Percentiles rank a stretch among this genome's conserved stretches.
Evolutionary conservation across 2,797 vertebrate species (phyloP).

Genomic region (Petrocephalus sullivani): DNA sequence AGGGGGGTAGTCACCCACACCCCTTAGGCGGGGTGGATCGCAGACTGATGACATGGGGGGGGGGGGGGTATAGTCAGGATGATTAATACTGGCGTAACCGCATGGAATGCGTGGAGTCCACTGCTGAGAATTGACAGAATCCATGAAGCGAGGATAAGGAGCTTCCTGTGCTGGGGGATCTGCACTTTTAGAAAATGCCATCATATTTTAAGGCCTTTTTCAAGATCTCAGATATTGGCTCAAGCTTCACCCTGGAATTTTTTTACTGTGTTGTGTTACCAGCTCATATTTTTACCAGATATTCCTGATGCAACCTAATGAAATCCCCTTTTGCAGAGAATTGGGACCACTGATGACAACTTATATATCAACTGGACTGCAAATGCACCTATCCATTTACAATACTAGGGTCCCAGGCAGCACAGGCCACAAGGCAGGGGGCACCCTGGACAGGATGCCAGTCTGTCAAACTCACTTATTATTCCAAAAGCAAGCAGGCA

Average conservation of each 20-base stretch:
- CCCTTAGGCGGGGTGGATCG: neutral
- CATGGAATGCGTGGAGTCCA: neutral
- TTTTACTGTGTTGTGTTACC: neutral
- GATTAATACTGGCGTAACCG: neutral
- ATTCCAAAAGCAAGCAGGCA: neutral
- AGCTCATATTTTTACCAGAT: neutral
- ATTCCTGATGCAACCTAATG: neutral
- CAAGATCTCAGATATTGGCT: neutral
- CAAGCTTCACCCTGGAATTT: neutral
- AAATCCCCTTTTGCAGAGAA: neutral
- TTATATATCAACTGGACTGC: neutral
- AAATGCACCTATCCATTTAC: neutral
- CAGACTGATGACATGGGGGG: neutral
- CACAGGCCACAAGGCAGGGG: neutral
- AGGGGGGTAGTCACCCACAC: neutral
- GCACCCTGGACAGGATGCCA: neutral
- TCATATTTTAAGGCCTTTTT: neutral
- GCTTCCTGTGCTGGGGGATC: neutral
- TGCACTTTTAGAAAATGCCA: neutral
- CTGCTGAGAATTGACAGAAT: neutral
- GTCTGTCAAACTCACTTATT: neutral
- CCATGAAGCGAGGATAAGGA: neutral
- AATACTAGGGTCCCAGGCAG: neutral
- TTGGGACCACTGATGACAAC: neutral
- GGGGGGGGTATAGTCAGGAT: neutral